phyloP scores from a whole-genome alignment of 2,113 vertebrate genomes.

The Andinoacara biseriatus region DNA sequence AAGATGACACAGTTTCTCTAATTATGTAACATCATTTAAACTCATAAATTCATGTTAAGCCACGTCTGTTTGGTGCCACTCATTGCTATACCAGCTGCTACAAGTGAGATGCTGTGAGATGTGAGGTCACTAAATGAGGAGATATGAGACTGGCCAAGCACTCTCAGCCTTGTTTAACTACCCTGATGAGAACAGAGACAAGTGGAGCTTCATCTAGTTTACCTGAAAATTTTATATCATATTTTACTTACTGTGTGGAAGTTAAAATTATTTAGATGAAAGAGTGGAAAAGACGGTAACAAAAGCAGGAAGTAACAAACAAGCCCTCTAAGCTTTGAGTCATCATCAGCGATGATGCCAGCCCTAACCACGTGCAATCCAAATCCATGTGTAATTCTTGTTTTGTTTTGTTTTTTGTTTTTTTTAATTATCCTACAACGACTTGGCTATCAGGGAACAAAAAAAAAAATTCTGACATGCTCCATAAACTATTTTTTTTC shows the following conservation, averaged over 20 bases:
- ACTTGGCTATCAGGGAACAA: too few species aligned
- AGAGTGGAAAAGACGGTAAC: background rate
- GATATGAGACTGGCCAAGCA: background rate
- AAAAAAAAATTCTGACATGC: too few species aligned
- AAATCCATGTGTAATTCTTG: background rate
- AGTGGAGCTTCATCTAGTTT: background rate
- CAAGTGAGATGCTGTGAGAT: background rate
- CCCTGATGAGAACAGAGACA: background rate
- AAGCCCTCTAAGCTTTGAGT: background rate
- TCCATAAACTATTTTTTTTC: background rate
- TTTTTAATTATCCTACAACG: background rate
- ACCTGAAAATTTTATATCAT: background rate
- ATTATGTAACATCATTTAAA: background rate
- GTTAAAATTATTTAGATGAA: background rate
- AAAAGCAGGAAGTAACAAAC: constrained; percentile 6
- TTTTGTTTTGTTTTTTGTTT: too few species aligned
- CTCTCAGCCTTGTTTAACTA: background rate
- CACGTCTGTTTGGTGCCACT: background rate
- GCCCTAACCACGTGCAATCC: background rate
- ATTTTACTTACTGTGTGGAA: background rate
- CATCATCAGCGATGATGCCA: too few species aligned
- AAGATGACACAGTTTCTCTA: background rate
- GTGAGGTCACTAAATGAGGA: background rate
- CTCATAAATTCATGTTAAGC: background rate
- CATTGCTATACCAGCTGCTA: background rate